A percentile compares a stretch with the other conserved stretches of the same genome.
phyloP scores from a whole-genome alignment of 2,888 invertebrate genomes.

The Trichacis sp. region DNA sequence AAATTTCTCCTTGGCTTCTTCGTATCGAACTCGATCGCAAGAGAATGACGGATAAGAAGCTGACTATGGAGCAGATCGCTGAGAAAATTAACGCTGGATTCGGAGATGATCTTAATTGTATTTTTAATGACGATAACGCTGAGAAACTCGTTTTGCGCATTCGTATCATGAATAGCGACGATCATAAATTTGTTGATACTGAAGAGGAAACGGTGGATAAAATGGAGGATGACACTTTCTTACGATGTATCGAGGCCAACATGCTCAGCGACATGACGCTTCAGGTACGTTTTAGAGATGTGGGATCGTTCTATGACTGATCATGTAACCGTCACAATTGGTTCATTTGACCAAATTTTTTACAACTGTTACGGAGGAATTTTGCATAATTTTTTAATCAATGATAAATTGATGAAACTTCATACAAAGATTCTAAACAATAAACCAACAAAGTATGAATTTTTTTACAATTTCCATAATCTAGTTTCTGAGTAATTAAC shows the following conservation, averaged over 20 bases:
- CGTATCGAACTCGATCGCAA: slow-evolving; percentile 98
- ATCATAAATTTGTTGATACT: slow-evolving; percentile 88
- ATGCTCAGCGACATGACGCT: slow-evolving; percentile 99
- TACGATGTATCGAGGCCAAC: slow-evolving; percentile 98
- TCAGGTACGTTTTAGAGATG: too few species aligned
- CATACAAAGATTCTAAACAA: too few species aligned
- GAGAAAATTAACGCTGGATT: slow-evolving; percentile 99
- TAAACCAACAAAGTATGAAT: too few species aligned
- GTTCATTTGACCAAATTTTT: too few species aligned
- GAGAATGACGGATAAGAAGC: slow-evolving; percentile 98
- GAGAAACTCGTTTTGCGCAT: slow-evolving; percentile 98
- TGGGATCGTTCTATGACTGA: too few species aligned
- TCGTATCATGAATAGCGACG: slow-evolving; percentile 97
- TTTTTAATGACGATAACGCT: slow-evolving; percentile 99
- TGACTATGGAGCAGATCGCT: slow-evolving; percentile 99
- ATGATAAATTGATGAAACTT: too few species aligned
- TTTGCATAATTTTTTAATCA: too few species aligned
- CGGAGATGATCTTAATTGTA: slow-evolving; percentile 98
- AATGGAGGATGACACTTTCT: slow-evolving; percentile 99
- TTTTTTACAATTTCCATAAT: too few species aligned
- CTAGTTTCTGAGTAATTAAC: too few species aligned
- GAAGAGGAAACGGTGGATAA: slow-evolving; percentile 94
- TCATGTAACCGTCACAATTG: too few species aligned
- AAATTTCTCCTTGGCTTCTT: slow-evolving; percentile 97
- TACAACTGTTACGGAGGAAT: too few species aligned